Conservation (phyloP, 2,113 vertebrate species). For the Dicaeum eximium region DNA sequence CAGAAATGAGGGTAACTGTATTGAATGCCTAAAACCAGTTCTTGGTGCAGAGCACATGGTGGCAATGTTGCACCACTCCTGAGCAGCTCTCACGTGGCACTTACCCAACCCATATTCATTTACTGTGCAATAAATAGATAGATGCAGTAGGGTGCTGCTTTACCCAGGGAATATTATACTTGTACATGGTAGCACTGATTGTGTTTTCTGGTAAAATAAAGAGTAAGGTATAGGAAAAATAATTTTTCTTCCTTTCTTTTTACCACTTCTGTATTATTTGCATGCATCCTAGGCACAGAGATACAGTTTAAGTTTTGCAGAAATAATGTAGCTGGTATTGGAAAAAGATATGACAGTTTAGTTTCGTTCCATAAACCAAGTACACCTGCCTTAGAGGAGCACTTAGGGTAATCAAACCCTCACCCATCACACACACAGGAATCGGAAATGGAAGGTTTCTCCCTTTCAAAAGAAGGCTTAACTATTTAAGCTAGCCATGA, state of each 20-base stretch:
- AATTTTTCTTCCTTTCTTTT: constrained; percentile 25
- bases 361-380: constrained; percentile 27
- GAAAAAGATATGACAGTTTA: constrained; percentile 37
- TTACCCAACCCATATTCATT: not conserved
- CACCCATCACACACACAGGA: not conserved
- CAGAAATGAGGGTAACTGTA: not conserved
- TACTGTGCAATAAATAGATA: constrained; percentile 48
- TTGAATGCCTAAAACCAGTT: not conserved
- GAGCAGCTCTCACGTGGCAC: not conserved
- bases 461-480: not conserved
- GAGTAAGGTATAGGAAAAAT: constrained; percentile 19
- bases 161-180: constrained; percentile 51
- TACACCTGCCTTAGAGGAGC: constrained; percentile 39
- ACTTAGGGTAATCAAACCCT: constrained; percentile 30
- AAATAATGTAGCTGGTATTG: not conserved
- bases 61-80: constrained; percentile 65
- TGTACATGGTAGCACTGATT: constrained; percentile 41
- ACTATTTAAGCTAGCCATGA: not conserved
- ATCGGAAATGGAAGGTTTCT: not conserved
- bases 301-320: not conserved
- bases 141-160: constrained; percentile 38
- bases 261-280: not conserved
- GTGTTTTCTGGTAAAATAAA: constrained; percentile 62
- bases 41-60: not conserved
- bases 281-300: not conserved